Conservation (phyloP, 2,888 invertebrate species). For the Sympetrum striolatum region DNA sequence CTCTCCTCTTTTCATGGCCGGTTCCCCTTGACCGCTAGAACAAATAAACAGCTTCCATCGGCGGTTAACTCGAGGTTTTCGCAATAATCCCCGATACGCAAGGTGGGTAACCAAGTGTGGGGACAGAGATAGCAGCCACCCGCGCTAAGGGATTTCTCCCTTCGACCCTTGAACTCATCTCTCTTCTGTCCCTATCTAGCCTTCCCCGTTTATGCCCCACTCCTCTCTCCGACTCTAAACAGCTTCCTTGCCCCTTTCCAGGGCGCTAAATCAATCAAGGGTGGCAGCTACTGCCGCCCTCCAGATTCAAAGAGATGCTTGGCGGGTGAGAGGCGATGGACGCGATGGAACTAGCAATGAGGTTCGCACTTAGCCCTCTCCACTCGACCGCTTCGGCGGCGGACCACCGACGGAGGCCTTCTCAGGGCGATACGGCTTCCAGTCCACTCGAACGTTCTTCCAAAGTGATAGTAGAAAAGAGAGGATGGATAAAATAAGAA, state of each 20-base stretch:
- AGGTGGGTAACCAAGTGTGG: not conserved
- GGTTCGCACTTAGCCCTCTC: not conserved
- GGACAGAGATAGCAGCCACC: not conserved
- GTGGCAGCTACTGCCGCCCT: not conserved
- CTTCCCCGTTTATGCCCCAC: not conserved
- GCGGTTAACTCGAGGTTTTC: not conserved
- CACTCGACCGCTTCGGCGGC: not conserved
- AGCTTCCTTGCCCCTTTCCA: not conserved
- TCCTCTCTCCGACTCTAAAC: not conserved
- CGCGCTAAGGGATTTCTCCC: not conserved
- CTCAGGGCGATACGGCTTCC: not conserved
- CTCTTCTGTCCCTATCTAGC: not conserved
- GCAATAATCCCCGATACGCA: not conserved
- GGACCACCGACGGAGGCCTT: not conserved
- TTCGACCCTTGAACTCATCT: not conserved
- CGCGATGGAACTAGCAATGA: constrained; percentile 31
- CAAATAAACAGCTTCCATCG: not conserved
- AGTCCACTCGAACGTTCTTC: not conserved
- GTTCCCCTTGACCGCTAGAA: not conserved
- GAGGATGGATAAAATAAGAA: too few relatives aligned
- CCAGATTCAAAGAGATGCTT: not conserved
- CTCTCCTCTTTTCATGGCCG: not conserved
- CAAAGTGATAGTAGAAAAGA: not conserved
- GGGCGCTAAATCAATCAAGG: not conserved
- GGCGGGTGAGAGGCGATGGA: not conserved